Base-by-base conservation (phyloP, 2,888 invertebrate species). In the Drosophila testacea region DNA sequence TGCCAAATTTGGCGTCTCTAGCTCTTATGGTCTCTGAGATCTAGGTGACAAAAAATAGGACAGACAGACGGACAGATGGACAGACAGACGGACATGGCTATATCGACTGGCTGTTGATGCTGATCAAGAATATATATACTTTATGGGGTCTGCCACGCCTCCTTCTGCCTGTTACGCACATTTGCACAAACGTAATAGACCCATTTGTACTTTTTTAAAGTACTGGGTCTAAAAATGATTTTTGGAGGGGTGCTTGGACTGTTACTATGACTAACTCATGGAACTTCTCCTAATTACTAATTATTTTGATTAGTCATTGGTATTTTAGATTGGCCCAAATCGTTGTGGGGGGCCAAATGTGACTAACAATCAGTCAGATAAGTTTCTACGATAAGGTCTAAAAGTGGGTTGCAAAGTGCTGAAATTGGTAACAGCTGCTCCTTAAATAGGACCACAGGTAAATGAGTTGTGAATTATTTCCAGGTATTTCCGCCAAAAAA, bases 301-400 rank as follows among this genome's bases (percentile, higher is more conserved):
- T 73, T 56, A 63, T 50, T 55, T 38, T 50, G 68, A 69, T 87
- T 84, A 75, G 63, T 87, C 82, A 82, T 64, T 51, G 55, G 41
- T 52, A 50, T 66, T 66, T 75, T 70, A 44, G 70, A 75, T 75
- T 60, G 51, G n/a, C 30, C 9, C 22, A 73, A 74, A 59, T 81
- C 64, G 47, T 60, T 59, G 64, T 66, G 51, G 64, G 51, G 64
- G 61, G 44, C 61, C 59, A 30, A 63, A 66, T 55, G 73, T 78
- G 78, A 78, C 68, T 78, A 78, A 78, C 61, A 77, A 80, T 68
- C 42, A 27, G 56, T 5, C 61, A 69, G 78, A 79, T 79, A 79
- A 77, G 57, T 55, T 64, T n/a, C 16, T 4, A 22, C 52, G 78
- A 80, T 78, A 80, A 80, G 64, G 39, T 36, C 32, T 5, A 34